phyloP scores from a whole-genome alignment of 37 sponge, comb jelly and placozoan genomes.

The Halisarca cf. caerulea region DNA sequence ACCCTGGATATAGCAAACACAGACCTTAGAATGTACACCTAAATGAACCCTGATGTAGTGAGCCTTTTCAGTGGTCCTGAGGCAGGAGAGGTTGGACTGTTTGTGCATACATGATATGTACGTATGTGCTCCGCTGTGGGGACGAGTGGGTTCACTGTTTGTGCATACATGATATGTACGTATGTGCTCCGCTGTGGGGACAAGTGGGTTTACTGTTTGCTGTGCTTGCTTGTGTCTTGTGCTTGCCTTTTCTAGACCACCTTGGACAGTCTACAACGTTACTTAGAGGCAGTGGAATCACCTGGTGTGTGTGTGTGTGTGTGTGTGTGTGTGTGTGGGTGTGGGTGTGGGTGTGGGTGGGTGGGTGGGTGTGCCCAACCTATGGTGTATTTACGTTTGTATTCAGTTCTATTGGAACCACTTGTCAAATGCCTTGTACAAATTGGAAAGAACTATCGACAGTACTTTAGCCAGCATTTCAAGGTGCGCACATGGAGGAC shows the following conservation, averaged over 20 bases:
- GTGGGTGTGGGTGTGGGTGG: too few relatives aligned
- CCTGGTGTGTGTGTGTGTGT: background rate
- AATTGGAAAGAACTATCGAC: constrained; percentile 48
- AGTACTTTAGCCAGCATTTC: constrained; percentile 54
- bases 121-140: too few relatives aligned
- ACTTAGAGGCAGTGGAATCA: constrained; percentile 3
- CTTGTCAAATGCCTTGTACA: constrained; percentile 55
- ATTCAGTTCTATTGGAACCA: constrained; percentile 65
- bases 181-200: too few relatives aligned
- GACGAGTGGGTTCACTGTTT: too few relatives aligned
- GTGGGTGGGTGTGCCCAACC: background rate
- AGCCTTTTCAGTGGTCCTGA: too few relatives aligned
- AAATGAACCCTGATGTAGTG: too few relatives aligned
- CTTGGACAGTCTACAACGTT: background rate
- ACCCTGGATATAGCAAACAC: background rate
- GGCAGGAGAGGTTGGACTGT: too few relatives aligned
- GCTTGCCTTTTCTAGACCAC: background rate
- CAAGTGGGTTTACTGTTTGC: too few relatives aligned
- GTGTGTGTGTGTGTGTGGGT: too few relatives aligned
- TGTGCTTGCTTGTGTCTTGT: background rate
- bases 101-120: too few relatives aligned
- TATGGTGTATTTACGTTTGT: background rate
- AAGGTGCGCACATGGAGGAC: constrained; percentile 33
- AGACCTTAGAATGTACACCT: too few relatives aligned
- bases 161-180: too few relatives aligned